A percentile compares a stretch with the other conserved stretches of the same genome.
phyloP scores from a whole-genome alignment of 2,113 vertebrate genomes.

The Laticauda laticaudata region DNA sequence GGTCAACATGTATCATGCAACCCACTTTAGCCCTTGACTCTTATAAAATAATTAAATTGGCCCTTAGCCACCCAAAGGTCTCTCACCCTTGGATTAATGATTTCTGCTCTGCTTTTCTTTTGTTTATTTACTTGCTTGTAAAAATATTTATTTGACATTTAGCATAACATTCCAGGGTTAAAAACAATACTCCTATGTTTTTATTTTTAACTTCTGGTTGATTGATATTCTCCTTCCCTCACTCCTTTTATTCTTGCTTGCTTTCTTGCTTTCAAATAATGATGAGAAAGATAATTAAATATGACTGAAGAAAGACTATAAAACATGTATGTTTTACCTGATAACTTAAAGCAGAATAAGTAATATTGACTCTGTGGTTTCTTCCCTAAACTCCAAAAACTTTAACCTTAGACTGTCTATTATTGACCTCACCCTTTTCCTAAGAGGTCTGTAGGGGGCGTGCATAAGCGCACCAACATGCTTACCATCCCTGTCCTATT shows the following conservation, averaged over 20 bases:
- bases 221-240: background rate
- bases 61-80: background rate
- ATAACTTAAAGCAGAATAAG: background rate
- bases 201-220: background rate
- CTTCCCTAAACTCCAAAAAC: no score
- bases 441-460: no score
- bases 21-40: background rate
- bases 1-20: background rate
- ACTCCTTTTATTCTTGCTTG: background rate
- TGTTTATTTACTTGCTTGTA: background rate
- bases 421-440: no score
- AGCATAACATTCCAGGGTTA: background rate
- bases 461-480: no score
- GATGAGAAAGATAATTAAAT: background rate
- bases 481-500: no score
- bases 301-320: background rate
- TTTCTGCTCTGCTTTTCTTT: background rate
- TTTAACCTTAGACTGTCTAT: no score
- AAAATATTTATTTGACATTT: background rate
- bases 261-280: background rate
- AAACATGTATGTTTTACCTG: background rate
- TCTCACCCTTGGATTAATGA: background rate
- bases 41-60: background rate
- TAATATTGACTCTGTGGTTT: no score
- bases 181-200: background rate